These are phyloP conservation scores for Pitta sordida DNA, from an alignment of 2,113 vertebrate genomes.

Conservation along the genomic window DNA sequence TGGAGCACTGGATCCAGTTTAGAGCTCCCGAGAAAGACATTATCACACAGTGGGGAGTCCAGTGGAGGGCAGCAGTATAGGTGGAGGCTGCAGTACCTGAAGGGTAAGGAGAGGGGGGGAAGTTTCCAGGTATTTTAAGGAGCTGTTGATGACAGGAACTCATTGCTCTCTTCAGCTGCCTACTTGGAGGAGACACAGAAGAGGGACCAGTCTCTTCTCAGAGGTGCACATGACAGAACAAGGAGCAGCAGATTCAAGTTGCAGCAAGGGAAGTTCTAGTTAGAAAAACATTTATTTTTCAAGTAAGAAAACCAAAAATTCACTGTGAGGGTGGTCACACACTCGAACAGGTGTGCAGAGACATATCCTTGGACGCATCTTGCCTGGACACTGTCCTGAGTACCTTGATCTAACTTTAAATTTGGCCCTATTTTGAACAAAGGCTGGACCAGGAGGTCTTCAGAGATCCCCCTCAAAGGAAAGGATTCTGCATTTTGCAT, in stretches of 20 bases:
- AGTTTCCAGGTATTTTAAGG: not conserved
- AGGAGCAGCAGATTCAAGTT: not conserved
- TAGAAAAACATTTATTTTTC: not conserved
- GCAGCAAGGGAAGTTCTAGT: not conserved
- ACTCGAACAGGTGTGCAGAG: not conserved
- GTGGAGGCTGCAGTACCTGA: not conserved
- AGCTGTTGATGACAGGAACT: not conserved
- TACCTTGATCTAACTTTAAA: not conserved
- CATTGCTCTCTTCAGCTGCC: not conserved
- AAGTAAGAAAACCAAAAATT: not conserved
- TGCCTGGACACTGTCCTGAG: not conserved
- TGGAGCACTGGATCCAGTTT: not conserved
- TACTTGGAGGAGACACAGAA: not conserved
- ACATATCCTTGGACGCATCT: not conserved
- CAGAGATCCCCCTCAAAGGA: not conserved
- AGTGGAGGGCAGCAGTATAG: not conserved
- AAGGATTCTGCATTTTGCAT: not conserved
- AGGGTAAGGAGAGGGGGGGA: not conserved
- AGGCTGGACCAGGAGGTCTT: not conserved
- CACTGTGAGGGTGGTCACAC: accelerated
- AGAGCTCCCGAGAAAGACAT: not conserved
- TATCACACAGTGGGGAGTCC: not conserved
- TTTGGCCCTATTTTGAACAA: not conserved
- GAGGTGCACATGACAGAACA: not conserved
- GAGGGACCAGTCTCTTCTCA: not conserved